A percentile compares a stretch with the other conserved stretches of the same genome.
Evolutionary conservation across 2,113 vertebrate genomes (phyloP).

Genomic region (Myxocyprinus asiaticus): DNA sequence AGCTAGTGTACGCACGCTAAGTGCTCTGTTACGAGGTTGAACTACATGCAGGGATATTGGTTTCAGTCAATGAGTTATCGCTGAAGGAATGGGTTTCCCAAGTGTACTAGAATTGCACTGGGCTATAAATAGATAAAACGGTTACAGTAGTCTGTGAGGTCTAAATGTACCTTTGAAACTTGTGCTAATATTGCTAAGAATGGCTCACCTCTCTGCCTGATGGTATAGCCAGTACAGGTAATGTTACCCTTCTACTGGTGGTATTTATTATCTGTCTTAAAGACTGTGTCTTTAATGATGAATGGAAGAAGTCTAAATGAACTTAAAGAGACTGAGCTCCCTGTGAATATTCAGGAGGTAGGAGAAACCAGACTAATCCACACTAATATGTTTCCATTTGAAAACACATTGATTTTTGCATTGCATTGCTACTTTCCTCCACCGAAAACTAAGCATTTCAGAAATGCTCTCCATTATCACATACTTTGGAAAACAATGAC

Average conservation of each 20-base stretch:
- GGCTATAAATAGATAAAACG: slow-evolving; percentile 57
- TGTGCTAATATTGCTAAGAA: slow-evolving; percentile 33
- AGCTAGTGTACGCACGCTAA: slow-evolving; percentile 28
- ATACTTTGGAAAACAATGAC: too few species aligned
- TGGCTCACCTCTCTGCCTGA: not conserved
- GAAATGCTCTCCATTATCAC: too few species aligned
- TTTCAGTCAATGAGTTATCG: slow-evolving; percentile 52
- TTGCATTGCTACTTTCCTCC: too few species aligned
- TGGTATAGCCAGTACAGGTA: not conserved
- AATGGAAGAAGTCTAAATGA: not conserved
- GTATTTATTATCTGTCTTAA: slow-evolving; percentile 1
- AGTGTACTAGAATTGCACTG: slow-evolving; percentile 26
- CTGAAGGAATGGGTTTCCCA: slow-evolving; percentile 58
- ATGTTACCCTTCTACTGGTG: not conserved
- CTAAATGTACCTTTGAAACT: slow-evolving; percentile 39
- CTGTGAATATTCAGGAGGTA: not conserved
- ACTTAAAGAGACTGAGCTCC: slow-evolving; percentile 1
- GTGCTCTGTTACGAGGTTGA: slow-evolving; percentile 50
- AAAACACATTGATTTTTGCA: too few species aligned
- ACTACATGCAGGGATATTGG: slow-evolving; percentile 38
- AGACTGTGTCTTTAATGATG: not conserved
- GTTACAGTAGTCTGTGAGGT: slow-evolving; percentile 8
- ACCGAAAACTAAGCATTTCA: too few species aligned
- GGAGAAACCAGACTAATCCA: too few species aligned
- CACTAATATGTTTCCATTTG: too few species aligned